Evolutionary conservation across 2,888 invertebrate species (phyloP).

Genomic region (Blastobasis lacticolella): DNA sequence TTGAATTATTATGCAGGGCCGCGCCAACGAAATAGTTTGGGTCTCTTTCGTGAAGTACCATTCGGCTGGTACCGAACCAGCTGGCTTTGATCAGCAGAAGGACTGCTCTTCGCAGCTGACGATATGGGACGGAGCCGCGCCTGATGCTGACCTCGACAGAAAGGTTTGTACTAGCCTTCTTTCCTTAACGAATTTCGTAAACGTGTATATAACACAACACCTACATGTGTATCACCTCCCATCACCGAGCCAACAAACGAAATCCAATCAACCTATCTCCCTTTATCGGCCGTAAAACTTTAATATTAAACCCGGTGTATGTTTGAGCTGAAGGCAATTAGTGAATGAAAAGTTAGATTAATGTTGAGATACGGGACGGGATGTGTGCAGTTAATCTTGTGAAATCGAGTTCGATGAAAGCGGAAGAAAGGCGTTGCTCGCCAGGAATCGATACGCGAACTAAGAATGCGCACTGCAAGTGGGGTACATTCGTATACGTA

Average conservation of each 20-base stretch:
- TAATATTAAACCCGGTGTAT: neutral
- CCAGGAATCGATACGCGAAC: no score
- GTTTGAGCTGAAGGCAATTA: neutral
- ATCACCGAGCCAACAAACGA: no score
- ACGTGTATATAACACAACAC: no score
- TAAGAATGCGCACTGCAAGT: no score
- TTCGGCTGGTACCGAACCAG: slow-evolving; percentile 78
- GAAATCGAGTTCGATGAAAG: neutral
- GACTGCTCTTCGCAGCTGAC: slow-evolving; percentile 84
- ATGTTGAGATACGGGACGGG: neutral
- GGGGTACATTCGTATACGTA: no score
- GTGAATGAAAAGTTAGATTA: neutral
- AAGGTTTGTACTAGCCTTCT: slow-evolving; percentile 38
- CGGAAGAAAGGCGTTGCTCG: neutral
- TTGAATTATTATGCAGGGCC: slow-evolving; percentile 62
- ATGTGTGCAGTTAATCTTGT: neutral
- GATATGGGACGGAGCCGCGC: slow-evolving; percentile 83
- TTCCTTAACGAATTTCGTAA: no score
- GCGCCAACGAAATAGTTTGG: slow-evolving; percentile 86
- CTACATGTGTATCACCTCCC: no score
- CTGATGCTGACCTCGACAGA: slow-evolving; percentile 63
- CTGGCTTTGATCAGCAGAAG: slow-evolving; percentile 77
- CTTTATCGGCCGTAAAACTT: slow-evolving; percentile 3
- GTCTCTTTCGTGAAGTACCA: slow-evolving; percentile 89
- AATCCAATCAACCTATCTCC: neutral